phyloP scores from a whole-genome alignment of 2,888 invertebrate genomes.

The Hydropsyche betteni region DNA sequence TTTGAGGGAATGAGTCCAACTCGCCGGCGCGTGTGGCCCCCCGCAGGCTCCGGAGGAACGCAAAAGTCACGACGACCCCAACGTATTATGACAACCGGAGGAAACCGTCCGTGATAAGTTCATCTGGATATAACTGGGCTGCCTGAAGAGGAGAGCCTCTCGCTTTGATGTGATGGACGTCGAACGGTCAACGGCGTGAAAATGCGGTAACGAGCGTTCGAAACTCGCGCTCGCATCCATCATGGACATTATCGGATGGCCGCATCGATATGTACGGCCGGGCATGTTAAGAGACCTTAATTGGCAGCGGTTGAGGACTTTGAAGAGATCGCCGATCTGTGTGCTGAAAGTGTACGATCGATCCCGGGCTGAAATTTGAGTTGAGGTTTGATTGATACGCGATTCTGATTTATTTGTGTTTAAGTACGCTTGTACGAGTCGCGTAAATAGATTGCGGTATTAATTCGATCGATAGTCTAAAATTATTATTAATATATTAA shows the following conservation, averaged over 20 bases:
- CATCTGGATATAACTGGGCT: neutral
- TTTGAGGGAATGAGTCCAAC: too few relatives aligned
- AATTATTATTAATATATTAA: too few relatives aligned
- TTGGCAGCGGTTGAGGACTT: constrained; percentile 36
- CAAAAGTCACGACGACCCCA: neutral
- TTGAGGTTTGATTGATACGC: too few relatives aligned
- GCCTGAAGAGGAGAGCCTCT: neutral
- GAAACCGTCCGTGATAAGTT: neutral
- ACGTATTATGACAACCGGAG: neutral
- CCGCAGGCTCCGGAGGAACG: neutral
- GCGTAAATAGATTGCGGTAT: too few relatives aligned
- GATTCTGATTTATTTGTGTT: too few relatives aligned
- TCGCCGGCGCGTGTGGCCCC: neutral
- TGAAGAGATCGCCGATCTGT: too few relatives aligned
- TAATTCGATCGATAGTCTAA: too few relatives aligned
- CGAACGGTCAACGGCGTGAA: neutral
- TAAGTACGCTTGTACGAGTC: too few relatives aligned
- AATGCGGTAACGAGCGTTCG: constrained; percentile 6
- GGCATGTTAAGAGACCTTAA: constrained; percentile 46
- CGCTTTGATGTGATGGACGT: neutral
- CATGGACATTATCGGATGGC: constrained; percentile 33
- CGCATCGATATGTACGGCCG: constrained; percentile 34
- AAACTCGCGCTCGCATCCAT: neutral
- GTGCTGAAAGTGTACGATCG: neutral
- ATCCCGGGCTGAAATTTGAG: neutral